Percentiles rank a stretch among this genome's conserved stretches.
phyloP scores from a whole-genome alignment of 2,113 vertebrate genomes.

The Uria lomvia region DNA sequence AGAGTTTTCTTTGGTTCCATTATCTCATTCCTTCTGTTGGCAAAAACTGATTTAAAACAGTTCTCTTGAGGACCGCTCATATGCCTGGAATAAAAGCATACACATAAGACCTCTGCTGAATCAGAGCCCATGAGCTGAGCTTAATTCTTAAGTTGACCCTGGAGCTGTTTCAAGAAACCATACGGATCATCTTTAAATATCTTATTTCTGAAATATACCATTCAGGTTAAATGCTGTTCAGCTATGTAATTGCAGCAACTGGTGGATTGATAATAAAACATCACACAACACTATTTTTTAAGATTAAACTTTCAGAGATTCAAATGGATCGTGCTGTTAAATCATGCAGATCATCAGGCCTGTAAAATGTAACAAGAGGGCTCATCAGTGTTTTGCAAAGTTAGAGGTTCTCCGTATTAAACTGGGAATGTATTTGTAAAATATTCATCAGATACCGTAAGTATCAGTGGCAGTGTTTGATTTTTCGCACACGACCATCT shows the following conservation, averaged over 20 bases:
- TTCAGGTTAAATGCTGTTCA: not conserved
- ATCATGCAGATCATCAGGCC: not conserved
- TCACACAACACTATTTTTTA: not conserved
- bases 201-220: not conserved
- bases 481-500: not conserved
- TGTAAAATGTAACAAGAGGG: not conserved
- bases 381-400: not conserved
- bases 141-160: constrained; percentile 23
- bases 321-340: not conserved
- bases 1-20: not conserved
- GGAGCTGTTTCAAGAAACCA: not conserved
- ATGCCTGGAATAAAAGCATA: not conserved
- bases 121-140: not conserved
- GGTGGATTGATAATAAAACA: not conserved
- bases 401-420: not conserved
- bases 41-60: constrained; percentile 25
- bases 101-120: not conserved
- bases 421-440: not conserved
- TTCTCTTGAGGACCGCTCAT: not conserved
- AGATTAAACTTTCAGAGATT: not conserved
- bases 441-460: not conserved
- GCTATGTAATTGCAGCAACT: not conserved
- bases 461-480: not conserved
- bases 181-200: not conserved
- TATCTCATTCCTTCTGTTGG: constrained; percentile 9